Evolutionary conservation across 2,113 vertebrate species (phyloP).

Genomic region (Centrocercus urophasianus): DNA sequence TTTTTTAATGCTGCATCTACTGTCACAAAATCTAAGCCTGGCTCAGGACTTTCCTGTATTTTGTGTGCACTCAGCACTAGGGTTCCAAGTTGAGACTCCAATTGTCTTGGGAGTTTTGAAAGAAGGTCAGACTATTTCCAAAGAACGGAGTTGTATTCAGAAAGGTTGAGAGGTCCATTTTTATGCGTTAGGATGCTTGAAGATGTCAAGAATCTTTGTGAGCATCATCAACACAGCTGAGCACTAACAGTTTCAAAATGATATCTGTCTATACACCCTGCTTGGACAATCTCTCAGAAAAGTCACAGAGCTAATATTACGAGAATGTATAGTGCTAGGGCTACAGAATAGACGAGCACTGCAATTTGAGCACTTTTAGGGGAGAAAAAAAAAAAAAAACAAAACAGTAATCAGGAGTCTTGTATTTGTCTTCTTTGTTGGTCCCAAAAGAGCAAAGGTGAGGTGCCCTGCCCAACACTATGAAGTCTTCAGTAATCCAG

Average conservation of each 20-base stretch:
- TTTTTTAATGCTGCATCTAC: not conserved
- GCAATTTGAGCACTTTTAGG: not conserved
- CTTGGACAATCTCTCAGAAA: not conserved
- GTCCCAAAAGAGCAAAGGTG: not conserved
- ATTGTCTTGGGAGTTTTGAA: not conserved
- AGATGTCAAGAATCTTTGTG: not conserved
- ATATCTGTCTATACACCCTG: not conserved
- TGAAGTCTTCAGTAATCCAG: not conserved
- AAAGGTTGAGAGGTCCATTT: not conserved
- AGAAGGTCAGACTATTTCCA: not conserved
- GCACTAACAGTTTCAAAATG: not conserved
- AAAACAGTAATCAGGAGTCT: not conserved
- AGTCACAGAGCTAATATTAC: not conserved
- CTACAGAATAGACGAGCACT: not conserved
- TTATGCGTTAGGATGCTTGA: not conserved
- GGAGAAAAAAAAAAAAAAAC: not conserved
- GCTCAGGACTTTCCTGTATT: not conserved
- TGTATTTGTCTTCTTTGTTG: not conserved
- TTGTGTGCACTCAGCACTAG: not conserved
- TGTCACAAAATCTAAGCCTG: constrained; percentile 17
- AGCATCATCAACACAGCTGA: not conserved
- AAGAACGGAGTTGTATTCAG: not conserved
- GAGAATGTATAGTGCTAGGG: not conserved
- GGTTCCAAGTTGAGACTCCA: not conserved
- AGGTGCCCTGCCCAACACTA: not conserved